These are phyloP conservation scores for Phalacrocorax pelagicus DNA, from an alignment of 2,113 vertebrate genomes.

Conservation along the genomic window DNA sequence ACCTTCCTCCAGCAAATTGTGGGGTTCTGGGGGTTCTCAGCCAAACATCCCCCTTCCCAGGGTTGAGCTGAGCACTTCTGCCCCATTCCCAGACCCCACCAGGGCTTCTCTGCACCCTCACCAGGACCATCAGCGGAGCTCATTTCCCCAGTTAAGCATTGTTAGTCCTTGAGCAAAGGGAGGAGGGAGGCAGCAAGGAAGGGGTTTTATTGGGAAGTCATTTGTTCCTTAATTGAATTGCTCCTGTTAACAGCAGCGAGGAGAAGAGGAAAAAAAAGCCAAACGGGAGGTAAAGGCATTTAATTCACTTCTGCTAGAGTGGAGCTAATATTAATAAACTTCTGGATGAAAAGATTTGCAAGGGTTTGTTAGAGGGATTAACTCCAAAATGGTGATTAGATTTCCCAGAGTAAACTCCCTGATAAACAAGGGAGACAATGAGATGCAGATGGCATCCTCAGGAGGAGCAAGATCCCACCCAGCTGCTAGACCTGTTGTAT, in stretches of 20 bases:
- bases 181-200: neutral
- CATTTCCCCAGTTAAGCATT: slow-evolving; percentile 42
- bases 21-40: neutral
- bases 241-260: slow-evolving; percentile 27
- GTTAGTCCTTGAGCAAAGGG: neutral
- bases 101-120: neutral
- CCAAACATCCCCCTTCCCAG: neutral
- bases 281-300: neutral
- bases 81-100: too few species aligned
- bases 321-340: slow-evolving; percentile 54
- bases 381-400: neutral
- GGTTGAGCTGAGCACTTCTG: neutral
- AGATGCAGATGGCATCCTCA: neutral
- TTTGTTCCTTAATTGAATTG: slow-evolving; percentile 70
- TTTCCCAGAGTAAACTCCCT: neutral
- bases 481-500: neutral
- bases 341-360: slow-evolving; percentile 16
- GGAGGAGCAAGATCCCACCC: neutral
- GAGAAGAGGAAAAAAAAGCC: slow-evolving; percentile 16
- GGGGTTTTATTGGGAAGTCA: slow-evolving; percentile 42
- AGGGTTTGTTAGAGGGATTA: slow-evolving; percentile 22
- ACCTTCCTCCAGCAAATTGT: neutral
- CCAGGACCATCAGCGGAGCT: neutral
- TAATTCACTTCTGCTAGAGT: slow-evolving; percentile 11
- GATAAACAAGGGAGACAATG: neutral